These are phyloP conservation scores for Quiscalus mexicanus DNA, from an alignment of 2,113 vertebrate genomes.

Conservation along the genomic window DNA sequence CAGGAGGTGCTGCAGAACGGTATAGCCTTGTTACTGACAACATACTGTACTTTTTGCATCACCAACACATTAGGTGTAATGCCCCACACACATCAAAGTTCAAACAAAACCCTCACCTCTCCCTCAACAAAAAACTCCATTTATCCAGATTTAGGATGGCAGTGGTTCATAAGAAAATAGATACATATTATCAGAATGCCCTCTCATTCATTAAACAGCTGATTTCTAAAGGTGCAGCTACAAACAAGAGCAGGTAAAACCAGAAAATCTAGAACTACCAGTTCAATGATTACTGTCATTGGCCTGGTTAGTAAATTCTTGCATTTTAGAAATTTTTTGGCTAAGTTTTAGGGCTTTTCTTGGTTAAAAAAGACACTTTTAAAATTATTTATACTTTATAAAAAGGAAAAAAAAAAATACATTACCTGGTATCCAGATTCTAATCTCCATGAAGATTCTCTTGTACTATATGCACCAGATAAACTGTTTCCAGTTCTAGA, in stretches of 20 bases:
- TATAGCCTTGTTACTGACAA: not conserved
- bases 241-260: not conserved
- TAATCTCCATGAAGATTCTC: constrained; percentile 82
- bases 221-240: not conserved
- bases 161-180: not conserved
- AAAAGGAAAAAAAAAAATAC: not conserved
- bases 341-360: not conserved
- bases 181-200: not conserved
- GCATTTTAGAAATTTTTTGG: not conserved
- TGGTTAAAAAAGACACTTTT: not conserved
- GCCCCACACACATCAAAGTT: not conserved
- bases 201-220: not conserved
- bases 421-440: constrained; percentile 89
- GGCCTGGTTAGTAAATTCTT: not conserved
- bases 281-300: not conserved
- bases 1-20: not conserved
- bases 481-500: constrained; percentile 72
- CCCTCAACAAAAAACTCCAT: not conserved
- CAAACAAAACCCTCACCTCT: not conserved
- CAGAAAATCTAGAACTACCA: not conserved
- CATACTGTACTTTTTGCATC: not conserved
- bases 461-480: constrained; percentile 79
- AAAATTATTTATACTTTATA: not conserved
- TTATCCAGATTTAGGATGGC: not conserved
- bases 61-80: not conserved